Base-by-base conservation (phyloP, 2,888 invertebrate genomes). In the Drosophila mercatorum region DNA sequence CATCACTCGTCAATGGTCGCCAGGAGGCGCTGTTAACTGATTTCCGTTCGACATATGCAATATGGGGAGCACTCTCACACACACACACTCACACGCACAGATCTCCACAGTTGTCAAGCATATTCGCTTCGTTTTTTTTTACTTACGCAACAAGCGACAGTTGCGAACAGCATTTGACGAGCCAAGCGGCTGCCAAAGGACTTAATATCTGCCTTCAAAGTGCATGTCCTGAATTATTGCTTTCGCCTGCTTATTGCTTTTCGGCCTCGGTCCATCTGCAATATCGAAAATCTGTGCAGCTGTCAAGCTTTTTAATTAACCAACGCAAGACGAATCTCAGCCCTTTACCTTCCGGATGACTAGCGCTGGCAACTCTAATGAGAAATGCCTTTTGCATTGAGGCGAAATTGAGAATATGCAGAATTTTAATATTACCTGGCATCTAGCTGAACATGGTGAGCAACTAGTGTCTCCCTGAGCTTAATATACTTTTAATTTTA, bases 41-140 rank as follows among this genome's bases (percentile, higher is more conserved):
- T 78, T 78, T 78, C 47, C 58, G 51, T 55, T 68, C 53, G 53
- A 63, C 79, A 65, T 61, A 55, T 63, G 60, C 79, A 67, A 26
- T 44, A 64, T 40, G 41, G 11, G 4, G 10, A n/a, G n/a, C 4
- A 40, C 40, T 8, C 41, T 8, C 41, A 3, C 17, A 17, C 41
- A 17, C 41, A 6, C 46, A 58, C 34, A 57, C 43, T 40, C 49
- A 38, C 17, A 51, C 34, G 52, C 17, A 49, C 28, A 59, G 41
- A 34, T 12, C n/a, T 40, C 11, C 41, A 26, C 11, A 44, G 53
- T 14, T 66, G 72, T 17, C 46, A 52, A 67, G 60, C 59, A 36
- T 59, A 56, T 64, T 75, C 59, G 34, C 2, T 8, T 41, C n/a
- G 7, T 51, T 60, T 65, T 56, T 68, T 58, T 43, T 44, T 12